A percentile compares a stretch with the other conserved stretches of the same genome.
These are phyloP conservation scores for Gastrophryne carolinensis DNA, from an alignment of 2,797 vertebrate genomes.

Conservation along the genomic window DNA sequence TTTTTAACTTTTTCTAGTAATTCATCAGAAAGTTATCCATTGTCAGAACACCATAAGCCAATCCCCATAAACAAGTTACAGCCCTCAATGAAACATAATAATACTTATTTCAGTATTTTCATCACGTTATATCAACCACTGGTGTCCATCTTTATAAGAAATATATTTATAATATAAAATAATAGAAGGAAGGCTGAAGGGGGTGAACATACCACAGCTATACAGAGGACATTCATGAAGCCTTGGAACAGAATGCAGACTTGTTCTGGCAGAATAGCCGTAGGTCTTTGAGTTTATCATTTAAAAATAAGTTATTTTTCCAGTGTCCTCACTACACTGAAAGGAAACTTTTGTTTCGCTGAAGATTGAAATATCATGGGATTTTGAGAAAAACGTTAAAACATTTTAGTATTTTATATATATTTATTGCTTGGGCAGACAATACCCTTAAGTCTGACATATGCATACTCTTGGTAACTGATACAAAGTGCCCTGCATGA, in stretches of 20 bases:
- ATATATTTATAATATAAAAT: conserved; percentile 37
- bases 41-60: no score
- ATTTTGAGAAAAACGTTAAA: conserved; percentile 70
- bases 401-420: conserved; percentile 56
- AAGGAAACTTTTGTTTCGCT: conserved; percentile 67
- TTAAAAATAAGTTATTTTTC: conserved; percentile 64
- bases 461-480: no score
- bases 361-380: conserved; percentile 70
- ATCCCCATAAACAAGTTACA: no score
- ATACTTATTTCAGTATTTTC: no score
- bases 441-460: no score
- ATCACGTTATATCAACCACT: not conserved
- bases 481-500: no score
- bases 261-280: conserved; percentile 65
- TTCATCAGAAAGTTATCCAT: no score
- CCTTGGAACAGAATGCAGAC: conserved; percentile 55
- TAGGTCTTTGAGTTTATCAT: conserved; percentile 60
- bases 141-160: not conserved
- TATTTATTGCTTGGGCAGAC: conserved; percentile 41
- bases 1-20: no score
- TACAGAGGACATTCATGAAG: conserved; percentile 46
- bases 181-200: not conserved
- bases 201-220: conserved; percentile 39
- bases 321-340: conserved; percentile 58
- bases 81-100: no score